Conservation (phyloP, 2,113 vertebrate genomes). For the Puntigrus tetrazona region DNA sequence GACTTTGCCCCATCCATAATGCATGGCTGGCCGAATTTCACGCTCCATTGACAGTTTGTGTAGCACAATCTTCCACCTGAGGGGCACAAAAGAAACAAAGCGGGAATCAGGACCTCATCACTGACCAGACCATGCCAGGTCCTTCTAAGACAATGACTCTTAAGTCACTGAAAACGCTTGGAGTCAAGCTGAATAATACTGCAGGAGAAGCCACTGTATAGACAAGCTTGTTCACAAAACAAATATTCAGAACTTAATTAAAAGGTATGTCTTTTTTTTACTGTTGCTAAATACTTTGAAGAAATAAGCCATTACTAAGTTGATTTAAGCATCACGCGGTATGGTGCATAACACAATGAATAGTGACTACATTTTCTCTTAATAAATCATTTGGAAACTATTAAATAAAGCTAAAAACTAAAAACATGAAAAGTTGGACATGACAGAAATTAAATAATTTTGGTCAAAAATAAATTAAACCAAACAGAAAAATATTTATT, state of each 20-base stretch:
- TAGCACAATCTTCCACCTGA: conserved; percentile 47
- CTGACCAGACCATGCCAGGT: conserved; percentile 16
- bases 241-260: not conserved
- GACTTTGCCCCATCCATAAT: conserved; percentile 29
- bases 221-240: not conserved
- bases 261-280: not conserved
- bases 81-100: conserved; percentile 38
- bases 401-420: too few relatives aligned
- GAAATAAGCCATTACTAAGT: not conserved
- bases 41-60: conserved; percentile 39
- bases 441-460: too few relatives aligned
- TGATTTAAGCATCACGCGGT: not conserved
- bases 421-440: too few relatives aligned
- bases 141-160: conserved; percentile 10
- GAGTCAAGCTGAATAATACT: not conserved
- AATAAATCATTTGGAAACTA: too few relatives aligned
- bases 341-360: too few relatives aligned
- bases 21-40: conserved; percentile 43
- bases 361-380: too few relatives aligned
- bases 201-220: not conserved
- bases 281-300: not conserved
- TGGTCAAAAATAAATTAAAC: not conserved
- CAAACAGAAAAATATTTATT: not conserved
- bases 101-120: conserved; percentile 32
- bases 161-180: not conserved